Evolutionary conservation across 2,888 invertebrate species (phyloP).

Genomic region (Neocrepidodera transversa): DNA sequence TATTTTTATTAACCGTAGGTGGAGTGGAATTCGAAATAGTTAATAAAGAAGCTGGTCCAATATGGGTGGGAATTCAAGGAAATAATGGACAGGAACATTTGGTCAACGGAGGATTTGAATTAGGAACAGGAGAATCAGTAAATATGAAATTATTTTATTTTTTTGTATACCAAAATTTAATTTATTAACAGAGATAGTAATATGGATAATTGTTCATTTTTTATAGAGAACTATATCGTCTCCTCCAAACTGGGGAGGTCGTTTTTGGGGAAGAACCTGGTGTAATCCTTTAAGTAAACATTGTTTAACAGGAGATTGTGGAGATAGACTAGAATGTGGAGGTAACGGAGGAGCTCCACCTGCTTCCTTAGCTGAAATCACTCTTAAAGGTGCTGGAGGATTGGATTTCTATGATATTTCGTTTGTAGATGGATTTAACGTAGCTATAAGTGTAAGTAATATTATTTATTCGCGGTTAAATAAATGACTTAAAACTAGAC

Average conservation of each 20-base stretch:
- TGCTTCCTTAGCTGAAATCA: conserved; percentile 60
- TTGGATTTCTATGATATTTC: conserved; percentile 63
- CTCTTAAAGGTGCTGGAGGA: conserved; percentile 54
- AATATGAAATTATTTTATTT: neutral
- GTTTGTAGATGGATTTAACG: conserved; percentile 63
- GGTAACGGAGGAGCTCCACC: conserved; percentile 61
- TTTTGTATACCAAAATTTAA: too few species aligned
- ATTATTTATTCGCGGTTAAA: too few species aligned
- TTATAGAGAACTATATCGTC: conserved; percentile 42
- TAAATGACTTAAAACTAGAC: too few species aligned
- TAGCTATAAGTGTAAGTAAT: conserved; percentile 51
- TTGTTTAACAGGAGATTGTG: conserved; percentile 60
- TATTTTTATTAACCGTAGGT: neutral
- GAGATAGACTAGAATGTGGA: conserved; percentile 57
- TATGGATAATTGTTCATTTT: conserved; percentile 13
- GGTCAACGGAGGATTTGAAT: conserved; percentile 45
- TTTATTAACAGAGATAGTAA: too few species aligned
- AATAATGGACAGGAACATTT: conserved; percentile 42
- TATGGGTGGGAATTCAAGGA: conserved; percentile 53
- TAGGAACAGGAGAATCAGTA: conserved; percentile 4
- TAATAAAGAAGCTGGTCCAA: conserved; percentile 46
- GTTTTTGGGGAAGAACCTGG: conserved; percentile 61
- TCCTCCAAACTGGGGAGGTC: conserved; percentile 57
- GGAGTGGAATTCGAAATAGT: conserved; percentile 46
- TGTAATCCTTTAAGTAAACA: conserved; percentile 52